A percentile compares a stretch with the other conserved stretches of the same genome.
Evolutionary conservation across 1,140 invertebrate species (phyloP).

Genomic region (Drosophila novamexicana): DNA sequence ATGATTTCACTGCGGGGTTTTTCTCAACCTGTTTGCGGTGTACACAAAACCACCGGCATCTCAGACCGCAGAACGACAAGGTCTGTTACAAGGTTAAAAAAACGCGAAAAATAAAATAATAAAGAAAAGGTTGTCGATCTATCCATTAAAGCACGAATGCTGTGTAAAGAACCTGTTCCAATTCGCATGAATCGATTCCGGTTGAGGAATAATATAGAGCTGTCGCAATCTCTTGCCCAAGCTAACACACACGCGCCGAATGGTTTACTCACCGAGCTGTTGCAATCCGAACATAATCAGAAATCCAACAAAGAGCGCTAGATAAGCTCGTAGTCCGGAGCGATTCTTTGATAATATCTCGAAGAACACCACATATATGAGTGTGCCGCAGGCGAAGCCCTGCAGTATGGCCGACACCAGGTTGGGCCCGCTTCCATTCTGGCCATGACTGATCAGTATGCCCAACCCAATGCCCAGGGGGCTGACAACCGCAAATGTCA

Average conservation of each 20-base stretch:
- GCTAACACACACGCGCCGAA: not conserved
- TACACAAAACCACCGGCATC: conserved; percentile 33
- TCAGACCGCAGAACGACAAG: conserved; percentile 45
- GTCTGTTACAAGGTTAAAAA: conserved; percentile 70
- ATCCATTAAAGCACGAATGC: conserved; percentile 16
- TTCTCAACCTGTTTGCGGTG: conserved; percentile 33
- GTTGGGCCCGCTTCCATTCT: conserved; percentile 86
- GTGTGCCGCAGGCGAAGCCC: conserved; percentile 93
- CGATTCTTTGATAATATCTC: conserved; percentile 93
- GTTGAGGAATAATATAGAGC: conserved; percentile 46
- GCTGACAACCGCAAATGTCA: conserved; percentile 91
- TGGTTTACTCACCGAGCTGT: conserved; percentile 89
- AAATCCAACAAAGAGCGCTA: conserved; percentile 90
- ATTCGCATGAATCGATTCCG: conserved; percentile 64
- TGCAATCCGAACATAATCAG: conserved; percentile 91
- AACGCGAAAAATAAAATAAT: conserved; percentile 13
- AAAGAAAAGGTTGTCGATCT: conserved; percentile 15
- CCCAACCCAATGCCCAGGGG: conserved; percentile 92
- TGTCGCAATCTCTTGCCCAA: conserved; percentile 18
- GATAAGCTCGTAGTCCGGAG: conserved; percentile 89
- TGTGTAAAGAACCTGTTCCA: conserved; percentile 67
- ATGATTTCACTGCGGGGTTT: conserved; percentile 49
- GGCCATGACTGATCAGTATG: conserved; percentile 87
- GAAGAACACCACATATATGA: conserved; percentile 96
- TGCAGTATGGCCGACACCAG: conserved; percentile 89